These are phyloP conservation scores for Neogale vison DNA, from an alignment of 2,113 vertebrate genomes.

Conservation along the genomic window DNA sequence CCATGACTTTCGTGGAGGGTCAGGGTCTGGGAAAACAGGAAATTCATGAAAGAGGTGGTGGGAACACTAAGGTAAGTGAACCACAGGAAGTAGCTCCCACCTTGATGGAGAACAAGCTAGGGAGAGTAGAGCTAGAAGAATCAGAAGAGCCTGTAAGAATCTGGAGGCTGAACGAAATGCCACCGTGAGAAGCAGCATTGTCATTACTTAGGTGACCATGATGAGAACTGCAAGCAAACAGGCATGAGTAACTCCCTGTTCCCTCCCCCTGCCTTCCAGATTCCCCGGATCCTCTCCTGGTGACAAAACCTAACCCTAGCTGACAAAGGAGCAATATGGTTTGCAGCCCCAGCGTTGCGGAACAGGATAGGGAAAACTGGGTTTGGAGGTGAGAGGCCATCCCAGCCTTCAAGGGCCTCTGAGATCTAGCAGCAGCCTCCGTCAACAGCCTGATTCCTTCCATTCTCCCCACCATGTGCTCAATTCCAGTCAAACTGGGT, in stretches of 20 bases:
- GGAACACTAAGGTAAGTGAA: background rate
- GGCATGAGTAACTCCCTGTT: background rate
- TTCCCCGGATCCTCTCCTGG: background rate
- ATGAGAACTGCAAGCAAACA: background rate
- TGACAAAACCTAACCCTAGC: background rate
- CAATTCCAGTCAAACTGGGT: background rate
- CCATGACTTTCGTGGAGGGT: background rate
- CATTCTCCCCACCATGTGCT: background rate
- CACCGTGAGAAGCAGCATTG: background rate
- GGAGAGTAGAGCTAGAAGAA: background rate
- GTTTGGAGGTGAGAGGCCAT: background rate
- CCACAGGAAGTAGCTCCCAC: background rate
- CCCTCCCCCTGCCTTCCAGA: background rate
- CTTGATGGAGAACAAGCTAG: background rate
- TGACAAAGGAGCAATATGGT: background rate
- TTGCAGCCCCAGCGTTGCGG: background rate
- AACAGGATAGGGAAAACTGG: background rate
- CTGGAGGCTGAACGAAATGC: background rate
- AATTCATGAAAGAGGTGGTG: background rate
- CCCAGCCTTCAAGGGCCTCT: background rate
- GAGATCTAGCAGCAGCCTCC: background rate
- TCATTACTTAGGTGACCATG: background rate
- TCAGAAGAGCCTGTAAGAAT: background rate
- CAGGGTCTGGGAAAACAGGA: background rate
- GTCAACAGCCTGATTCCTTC: background rate